phyloP scores from a whole-genome alignment of 2,888 invertebrate species.

The Cataglyphis albicans region DNA sequence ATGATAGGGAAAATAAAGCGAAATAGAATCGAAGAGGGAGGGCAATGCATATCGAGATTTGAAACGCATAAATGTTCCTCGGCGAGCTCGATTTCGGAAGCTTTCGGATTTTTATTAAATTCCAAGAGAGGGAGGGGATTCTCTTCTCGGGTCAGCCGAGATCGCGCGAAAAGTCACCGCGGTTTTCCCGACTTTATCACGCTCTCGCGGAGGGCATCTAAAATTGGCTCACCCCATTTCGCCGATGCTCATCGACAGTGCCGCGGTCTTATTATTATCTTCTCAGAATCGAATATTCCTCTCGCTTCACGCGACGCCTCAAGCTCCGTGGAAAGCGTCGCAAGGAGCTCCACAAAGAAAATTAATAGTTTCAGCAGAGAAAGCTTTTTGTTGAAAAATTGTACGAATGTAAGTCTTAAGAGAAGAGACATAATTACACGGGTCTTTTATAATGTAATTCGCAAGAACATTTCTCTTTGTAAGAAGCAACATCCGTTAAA shows the following conservation, averaged over 20 bases:
- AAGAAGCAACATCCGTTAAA: neutral
- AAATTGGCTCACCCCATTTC: slow-evolving; percentile 45
- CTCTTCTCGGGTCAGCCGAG: slow-evolving; percentile 26
- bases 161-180: slow-evolving; percentile 55
- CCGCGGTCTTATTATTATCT: slow-evolving; percentile 48
- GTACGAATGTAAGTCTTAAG: neutral
- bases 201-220: slow-evolving; percentile 10
- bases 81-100: slow-evolving; percentile 53
- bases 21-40: slow-evolving; percentile 41
- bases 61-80: slow-evolving; percentile 62
- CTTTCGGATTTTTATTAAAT: slow-evolving; percentile 71
- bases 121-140: slow-evolving; percentile 45
- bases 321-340: neutral
- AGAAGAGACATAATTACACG: too few relatives aligned
- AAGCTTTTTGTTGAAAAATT: neutral
- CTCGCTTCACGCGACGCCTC: neutral
- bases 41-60: slow-evolving; percentile 33
- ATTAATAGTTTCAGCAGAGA: slow-evolving; percentile 4
- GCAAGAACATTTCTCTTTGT: neutral
- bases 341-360: slow-evolving; percentile 10
- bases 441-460: neutral
- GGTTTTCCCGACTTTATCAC: slow-evolving; percentile 40
- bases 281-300: slow-evolving; percentile 43
- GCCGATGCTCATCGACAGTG: slow-evolving; percentile 46
- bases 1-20: slow-evolving; percentile 36